phyloP scores from a whole-genome alignment of 2,888 invertebrate genomes.

The Hydraecia micacea region DNA sequence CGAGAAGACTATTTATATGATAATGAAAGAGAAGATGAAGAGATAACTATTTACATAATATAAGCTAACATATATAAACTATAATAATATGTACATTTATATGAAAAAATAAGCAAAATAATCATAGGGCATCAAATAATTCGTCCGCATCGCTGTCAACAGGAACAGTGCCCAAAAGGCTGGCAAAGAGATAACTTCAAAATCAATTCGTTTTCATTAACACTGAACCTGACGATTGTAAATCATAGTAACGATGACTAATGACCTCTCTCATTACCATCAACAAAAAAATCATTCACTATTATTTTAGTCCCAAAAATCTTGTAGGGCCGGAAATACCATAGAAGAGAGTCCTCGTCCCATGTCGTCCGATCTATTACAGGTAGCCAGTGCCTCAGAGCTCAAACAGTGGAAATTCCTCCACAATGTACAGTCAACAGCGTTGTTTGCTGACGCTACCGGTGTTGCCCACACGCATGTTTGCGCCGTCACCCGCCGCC shows the following conservation, averaged over 20 bases:
- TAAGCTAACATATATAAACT: no score
- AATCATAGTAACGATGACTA: not conserved
- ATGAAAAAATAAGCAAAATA: no score
- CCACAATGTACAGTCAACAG: constrained; percentile 83
- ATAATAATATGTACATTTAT: no score
- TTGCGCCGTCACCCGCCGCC: constrained; percentile 74
- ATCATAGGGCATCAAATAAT: no score
- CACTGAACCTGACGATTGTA: not conserved
- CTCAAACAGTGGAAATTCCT: constrained; percentile 85
- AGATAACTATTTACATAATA: no score
- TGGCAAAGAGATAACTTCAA: not conserved
- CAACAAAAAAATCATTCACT: not conserved
- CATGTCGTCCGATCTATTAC: constrained; percentile 65
- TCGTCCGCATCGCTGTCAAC: no score
- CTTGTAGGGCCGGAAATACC: constrained; percentile 60
- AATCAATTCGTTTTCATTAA: constrained; percentile 6
- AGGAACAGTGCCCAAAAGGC: no score
- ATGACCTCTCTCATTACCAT: not conserved
- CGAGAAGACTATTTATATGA: no score
- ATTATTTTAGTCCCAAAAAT: constrained; percentile 36
- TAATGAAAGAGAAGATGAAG: not conserved
- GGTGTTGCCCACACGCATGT: constrained; percentile 89
- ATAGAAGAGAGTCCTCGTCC: constrained; percentile 34
- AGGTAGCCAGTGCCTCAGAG: constrained; percentile 77
- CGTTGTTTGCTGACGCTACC: constrained; percentile 87